Base-by-base conservation (phyloP, 2,888 invertebrate species). In the Keiferia lycopersicella region DNA sequence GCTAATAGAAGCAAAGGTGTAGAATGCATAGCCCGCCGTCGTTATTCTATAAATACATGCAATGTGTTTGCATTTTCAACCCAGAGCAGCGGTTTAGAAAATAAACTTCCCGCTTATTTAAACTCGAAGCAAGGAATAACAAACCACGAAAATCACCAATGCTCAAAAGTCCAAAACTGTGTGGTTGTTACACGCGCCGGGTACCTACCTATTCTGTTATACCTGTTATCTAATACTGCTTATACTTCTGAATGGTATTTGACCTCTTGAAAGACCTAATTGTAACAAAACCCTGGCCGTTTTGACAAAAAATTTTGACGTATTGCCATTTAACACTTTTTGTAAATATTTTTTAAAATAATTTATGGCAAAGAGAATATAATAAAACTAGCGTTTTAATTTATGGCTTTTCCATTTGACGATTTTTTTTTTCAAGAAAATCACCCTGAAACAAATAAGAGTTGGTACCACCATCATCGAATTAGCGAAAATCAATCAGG, bases 1-100 rank as follows among this genome's bases (percentile, higher is more conserved):
- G 68, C 65, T 65, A 68, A 39, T 48, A 51, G 51, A 51, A 20
- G 51, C 51, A 58, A 34, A 56, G 22, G 51, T 58, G 58, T 58
- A 58, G 38, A 58, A 38, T 65, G 62, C 63, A 67, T 45, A 16
- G 65, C 45, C 18, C 48, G 45, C 41, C 34, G 61, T 41, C 38
- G 61, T 51, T 51, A 51, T 51, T 45, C 45, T 45, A 45, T 45
- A 45, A 45, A 51, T 51, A 51, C 51, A 22, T 22, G 51, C 22
- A 45, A 45, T n/a, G 8, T 45, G 45, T 45, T 45, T 45, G 45
- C 16, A 26, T 26, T 6, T n/a, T 3, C 3, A 16, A 16, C n/a
- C 45, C 16, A 45, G 8, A 34, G 34, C 34, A 10, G 34, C 34
- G 34, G 34, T 34, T 34, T 34, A 34, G n/a, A 45, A 45, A 45